Conservation (phyloP, 2,113 vertebrate species). For the Anolis sagrei region DNA sequence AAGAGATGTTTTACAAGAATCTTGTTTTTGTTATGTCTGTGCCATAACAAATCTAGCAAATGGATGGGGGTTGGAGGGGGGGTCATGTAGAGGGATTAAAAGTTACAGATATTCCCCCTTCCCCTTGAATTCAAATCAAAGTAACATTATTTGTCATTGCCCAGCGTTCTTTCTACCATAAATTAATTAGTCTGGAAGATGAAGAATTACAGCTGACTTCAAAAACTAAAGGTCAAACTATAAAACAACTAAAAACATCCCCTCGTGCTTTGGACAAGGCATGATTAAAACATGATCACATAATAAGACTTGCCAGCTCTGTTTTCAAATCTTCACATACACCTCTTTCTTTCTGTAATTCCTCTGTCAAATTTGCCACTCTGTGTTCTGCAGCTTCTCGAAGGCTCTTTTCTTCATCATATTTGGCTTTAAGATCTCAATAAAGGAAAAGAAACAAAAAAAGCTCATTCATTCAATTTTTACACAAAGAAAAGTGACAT, state of each 20-base stretch:
- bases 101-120: not conserved
- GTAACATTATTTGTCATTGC: not conserved
- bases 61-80: not conserved
- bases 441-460: slow-evolving; percentile 47
- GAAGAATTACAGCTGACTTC: not conserved
- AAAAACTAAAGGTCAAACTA: slow-evolving; percentile 27
- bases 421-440: slow-evolving; percentile 92
- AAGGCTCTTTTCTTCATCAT: slow-evolving; percentile 93
- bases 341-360: slow-evolving; percentile 84
- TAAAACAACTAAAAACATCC: not conserved
- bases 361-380: slow-evolving; percentile 79
- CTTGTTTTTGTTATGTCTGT: not conserved
- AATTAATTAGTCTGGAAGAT: slow-evolving; percentile 27
- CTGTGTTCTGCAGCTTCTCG: slow-evolving; percentile 88
- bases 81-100: not conserved
- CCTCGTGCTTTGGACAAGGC: slow-evolving; percentile 20
- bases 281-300: slow-evolving; percentile 34
- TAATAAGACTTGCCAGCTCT: slow-evolving; percentile 86
- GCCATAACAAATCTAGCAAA: not conserved
- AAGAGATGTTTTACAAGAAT: not conserved
- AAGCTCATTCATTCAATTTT: slow-evolving; percentile 24
- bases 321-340: slow-evolving; percentile 86
- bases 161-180: slow-evolving; percentile 12
- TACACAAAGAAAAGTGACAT: slow-evolving; percentile 1
- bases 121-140: slow-evolving; percentile 14